Evolutionary conservation across 2,113 vertebrate genomes (phyloP).

Genomic region (Nyctibius bracteatus): DNA sequence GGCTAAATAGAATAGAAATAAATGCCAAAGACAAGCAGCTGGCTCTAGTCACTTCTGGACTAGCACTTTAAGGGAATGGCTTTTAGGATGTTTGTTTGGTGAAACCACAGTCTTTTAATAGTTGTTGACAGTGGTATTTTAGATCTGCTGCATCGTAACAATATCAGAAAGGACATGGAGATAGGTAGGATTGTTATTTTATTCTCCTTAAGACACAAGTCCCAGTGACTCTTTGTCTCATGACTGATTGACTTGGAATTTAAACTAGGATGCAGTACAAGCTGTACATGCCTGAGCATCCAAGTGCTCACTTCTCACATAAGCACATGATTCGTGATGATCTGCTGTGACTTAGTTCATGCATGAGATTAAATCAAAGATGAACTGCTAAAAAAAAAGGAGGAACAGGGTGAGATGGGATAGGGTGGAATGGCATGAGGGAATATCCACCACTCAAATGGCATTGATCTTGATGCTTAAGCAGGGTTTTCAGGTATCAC

Average conservation of each 20-base stretch:
- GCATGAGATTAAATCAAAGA: not conserved
- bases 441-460: not conserved
- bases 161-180: not conserved
- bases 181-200: not conserved
- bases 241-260: not conserved
- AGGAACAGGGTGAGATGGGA: not conserved
- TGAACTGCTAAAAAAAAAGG: not conserved
- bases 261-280: not conserved
- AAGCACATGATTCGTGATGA: not conserved
- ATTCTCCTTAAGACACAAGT: not conserved
- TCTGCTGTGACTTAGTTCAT: not conserved
- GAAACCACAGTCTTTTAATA: not conserved
- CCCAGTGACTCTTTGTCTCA: not conserved
- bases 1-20: not conserved
- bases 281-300: not conserved
- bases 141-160: not conserved
- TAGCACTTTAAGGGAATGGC: not conserved
- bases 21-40: not conserved
- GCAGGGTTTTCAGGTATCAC: not conserved
- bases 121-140: not conserved
- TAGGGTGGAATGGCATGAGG: not conserved
- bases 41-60: not conserved
- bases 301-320: not conserved
- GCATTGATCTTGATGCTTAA: not conserved
- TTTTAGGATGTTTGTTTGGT: not conserved